These are phyloP conservation scores for Prunella himalayana DNA, from an alignment of 2,113 vertebrate species.

Conservation along the genomic window DNA sequence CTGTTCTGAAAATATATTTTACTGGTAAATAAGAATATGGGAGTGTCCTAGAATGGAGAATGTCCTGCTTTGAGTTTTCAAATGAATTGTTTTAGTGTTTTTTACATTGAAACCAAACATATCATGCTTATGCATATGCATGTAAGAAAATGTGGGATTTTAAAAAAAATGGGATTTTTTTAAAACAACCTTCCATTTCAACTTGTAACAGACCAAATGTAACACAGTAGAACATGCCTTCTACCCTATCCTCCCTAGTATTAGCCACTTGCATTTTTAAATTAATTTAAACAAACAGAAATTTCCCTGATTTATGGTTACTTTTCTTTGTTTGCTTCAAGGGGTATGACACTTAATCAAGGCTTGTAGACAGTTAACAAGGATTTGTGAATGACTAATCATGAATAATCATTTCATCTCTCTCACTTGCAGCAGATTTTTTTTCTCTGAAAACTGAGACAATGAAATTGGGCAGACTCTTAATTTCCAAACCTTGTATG, in stretches of 20 bases:
- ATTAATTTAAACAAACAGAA: not conserved
- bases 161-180: not conserved
- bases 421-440: not conserved
- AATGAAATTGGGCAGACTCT: not conserved
- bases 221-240: not conserved
- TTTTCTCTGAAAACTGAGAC: not conserved
- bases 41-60: not conserved
- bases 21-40: not conserved
- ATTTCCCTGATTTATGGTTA: not conserved
- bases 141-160: not conserved
- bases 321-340: not conserved
- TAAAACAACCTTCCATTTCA: not conserved
- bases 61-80: not conserved
- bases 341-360: not conserved
- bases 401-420: not conserved
- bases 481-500: not conserved
- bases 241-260: not conserved
- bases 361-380: not conserved
- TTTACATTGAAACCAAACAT: not conserved
- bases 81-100: not conserved
- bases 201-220: not conserved
- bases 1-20: not conserved
- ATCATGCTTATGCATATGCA: not conserved
- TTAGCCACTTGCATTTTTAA: not conserved
- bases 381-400: not conserved